Conservation (phyloP, 2,113 vertebrate species). For the Oreochromis niloticus region DNA sequence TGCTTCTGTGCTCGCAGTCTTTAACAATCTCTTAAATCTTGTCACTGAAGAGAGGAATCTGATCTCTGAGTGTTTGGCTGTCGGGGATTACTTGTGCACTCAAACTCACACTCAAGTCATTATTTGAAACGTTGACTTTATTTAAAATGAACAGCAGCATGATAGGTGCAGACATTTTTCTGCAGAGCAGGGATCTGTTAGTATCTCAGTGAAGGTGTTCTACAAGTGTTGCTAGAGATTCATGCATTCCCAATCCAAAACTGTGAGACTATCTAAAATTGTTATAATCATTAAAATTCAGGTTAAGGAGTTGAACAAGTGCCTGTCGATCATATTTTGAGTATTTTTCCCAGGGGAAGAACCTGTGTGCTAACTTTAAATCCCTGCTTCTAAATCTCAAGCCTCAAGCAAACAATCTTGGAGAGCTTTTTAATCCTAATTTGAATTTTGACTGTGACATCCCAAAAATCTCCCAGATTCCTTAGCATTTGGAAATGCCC, state of each 20-base stretch:
- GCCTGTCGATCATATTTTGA: background rate
- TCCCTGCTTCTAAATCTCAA: background rate
- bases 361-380: background rate
- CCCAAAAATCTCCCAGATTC: background rate
- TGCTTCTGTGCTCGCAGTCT: background rate
- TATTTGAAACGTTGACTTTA: background rate
- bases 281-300: background rate
- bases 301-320: background rate
- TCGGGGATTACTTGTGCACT: background rate
- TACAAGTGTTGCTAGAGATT: background rate
- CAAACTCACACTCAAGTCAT: background rate
- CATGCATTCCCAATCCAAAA: background rate
- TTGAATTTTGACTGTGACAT: background rate
- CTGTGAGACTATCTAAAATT: background rate
- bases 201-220: background rate
- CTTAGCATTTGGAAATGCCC: background rate
- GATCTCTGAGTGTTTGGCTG: background rate
- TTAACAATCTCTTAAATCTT: background rate
- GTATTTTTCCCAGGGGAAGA: background rate
- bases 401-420: background rate
- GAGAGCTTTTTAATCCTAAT: slow-evolving; percentile 4
- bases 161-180: background rate
- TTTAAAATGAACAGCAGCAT: background rate
- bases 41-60: background rate
- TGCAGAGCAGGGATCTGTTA: background rate